Evolutionary conservation across 1,140 invertebrate genomes (phyloP), one percentile per base, ranked within the genome.

Genomic region (Nomia melanderi): DNA sequence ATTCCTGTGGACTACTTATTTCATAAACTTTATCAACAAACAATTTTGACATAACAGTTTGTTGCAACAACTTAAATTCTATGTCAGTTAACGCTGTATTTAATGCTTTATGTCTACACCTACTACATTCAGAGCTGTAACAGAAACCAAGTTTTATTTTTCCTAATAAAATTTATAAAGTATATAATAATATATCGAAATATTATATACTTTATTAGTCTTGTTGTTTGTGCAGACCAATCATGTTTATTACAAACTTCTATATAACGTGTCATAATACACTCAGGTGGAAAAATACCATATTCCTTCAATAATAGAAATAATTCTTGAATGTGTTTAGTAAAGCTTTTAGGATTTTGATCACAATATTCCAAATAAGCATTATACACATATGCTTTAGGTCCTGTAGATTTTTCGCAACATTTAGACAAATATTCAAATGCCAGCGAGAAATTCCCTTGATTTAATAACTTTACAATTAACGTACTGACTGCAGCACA

Each of bases 11-110:
- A 64, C 93, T 94, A 1, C 95, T 94, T 87, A 95, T 95, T n/a
- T 93, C 82, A 87, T 96, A 97, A 12, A 97, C 90, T 92, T 97
- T 94, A 14, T 95, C 94, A 63, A 96, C 89, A 23, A 97, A 93
- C 12, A 96, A 93, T 76, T 94, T 94, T 33, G 95, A 88, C 31
- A 96, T 90, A 72, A 97, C 93, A 41, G 92, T 90, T 17, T 93
- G 72, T 64, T 93, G 93, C 12, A 98, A 88, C 57, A 89, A 72
- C 7, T 92, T 70, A 90, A 96, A 97, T 85, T 97, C 95, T 41
- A 94, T 88, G 29, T 93, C 72, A 2, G 91, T 93, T 25, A 97
- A 81, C 53, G 91, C 82, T 59, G 94, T 23, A 17, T 47, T 1
- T 8, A 14, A 1, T 1, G 50, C 0, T 1, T 6, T 0, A 9